Conservation (phyloP, 2,888 invertebrate species). For the Scaeva pyrastri region DNA sequence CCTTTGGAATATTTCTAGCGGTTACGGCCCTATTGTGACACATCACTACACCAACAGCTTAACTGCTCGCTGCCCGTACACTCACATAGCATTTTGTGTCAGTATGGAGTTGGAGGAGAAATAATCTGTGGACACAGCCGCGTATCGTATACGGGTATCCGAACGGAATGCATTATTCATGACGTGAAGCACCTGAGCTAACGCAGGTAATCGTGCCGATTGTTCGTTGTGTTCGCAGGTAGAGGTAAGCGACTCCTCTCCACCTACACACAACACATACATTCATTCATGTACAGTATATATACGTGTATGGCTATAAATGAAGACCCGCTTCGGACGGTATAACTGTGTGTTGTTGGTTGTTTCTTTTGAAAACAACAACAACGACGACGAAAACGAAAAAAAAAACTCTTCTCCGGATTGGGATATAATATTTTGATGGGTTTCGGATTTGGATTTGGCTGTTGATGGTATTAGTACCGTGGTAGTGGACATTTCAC, state of each 20-base stretch:
- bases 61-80: neutral
- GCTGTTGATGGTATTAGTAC: slow-evolving; percentile 12
- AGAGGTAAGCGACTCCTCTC: slow-evolving; percentile 21
- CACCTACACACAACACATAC: too few relatives aligned
- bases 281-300: too few relatives aligned
- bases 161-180: slow-evolving; percentile 73
- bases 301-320: slow-evolving; percentile 8
- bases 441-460: slow-evolving; percentile 73
- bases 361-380: neutral
- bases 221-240: slow-evolving; percentile 45
- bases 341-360: slow-evolving; percentile 1
- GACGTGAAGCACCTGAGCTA: slow-evolving; percentile 66
- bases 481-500: slow-evolving; percentile 42
- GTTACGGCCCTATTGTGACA: slow-evolving; percentile 1
- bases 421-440: slow-evolving; percentile 64
- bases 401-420: slow-evolving; percentile 49
- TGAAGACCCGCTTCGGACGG: neutral
- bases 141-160: slow-evolving; percentile 49
- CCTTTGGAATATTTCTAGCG: neutral
- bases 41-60: neutral
- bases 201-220: slow-evolving; percentile 74
- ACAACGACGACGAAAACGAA: neutral
- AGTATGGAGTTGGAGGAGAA: slow-evolving; percentile 29
- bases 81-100: neutral
- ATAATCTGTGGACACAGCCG: slow-evolving; percentile 65